Evolutionary conservation across 2,888 invertebrate genomes (phyloP), one percentile per base, ranked within the genome.

Genomic region (Eupithecia inturbata): DNA sequence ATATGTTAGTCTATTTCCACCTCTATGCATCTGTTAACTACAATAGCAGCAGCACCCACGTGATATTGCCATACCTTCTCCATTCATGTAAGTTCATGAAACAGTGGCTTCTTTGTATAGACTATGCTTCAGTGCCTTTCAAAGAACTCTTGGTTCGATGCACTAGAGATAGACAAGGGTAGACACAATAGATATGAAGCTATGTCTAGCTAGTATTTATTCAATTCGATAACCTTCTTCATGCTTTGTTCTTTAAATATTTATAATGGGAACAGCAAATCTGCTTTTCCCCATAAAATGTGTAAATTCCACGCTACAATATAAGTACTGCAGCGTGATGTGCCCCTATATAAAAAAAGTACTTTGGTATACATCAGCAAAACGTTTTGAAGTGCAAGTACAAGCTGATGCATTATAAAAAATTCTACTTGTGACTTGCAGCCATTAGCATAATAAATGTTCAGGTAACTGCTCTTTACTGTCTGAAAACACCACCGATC

Each of bases 401-500:
- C 63, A n/a, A 64, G n/a, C 63, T 22, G n/a, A 5, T 19, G 36
- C 63, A 33, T 63, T 7, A 19, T 33, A 36, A 33, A 26, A 57
- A 36, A 64, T 22, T 63, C 36, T 36, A 33, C 36, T 64, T n/a
- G 63, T n/a, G 33, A 63, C 36, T n/a, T 64, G 63, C 63, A 36
- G n/a, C 12, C 36, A 64, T 64, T 36, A 63, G 33, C 33, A 33
- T n/a, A 64, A 36, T n/a, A 62, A 62, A 62, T n/a, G 63, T 36
- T 64, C 36, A 64, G 36, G 19, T 36, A n/a, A 64, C 33, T 19
- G 63, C n/a, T 63, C n/a, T 64, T 4, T 19, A 16, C 28, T 33
- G 33, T 33, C 63, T 60, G 63, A 33, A 63, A 33, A 33, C 63
- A 66, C 63, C 28, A 67, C 64, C 72, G 76, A 81, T 81, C 80